Base-by-base conservation (phyloP, 23 tunicate species). In the Botrylloides violaceus region DNA sequence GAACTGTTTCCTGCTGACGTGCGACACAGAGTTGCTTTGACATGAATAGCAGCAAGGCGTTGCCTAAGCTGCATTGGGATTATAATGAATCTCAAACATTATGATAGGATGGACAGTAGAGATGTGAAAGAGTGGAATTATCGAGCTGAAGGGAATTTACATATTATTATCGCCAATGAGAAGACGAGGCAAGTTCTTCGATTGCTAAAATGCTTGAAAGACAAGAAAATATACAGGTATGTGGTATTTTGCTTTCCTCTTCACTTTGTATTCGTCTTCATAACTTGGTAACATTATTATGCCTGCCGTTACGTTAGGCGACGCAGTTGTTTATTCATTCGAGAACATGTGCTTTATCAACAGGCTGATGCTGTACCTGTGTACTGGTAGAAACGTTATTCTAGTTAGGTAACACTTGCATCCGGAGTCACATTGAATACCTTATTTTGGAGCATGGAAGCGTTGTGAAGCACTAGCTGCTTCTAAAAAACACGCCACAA, bases 81-180 rank as follows among this genome's bases (percentile, higher is more conserved):
- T 24, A 27, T 18, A 25, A 22, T n/a, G 15, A 25, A 27, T 25
- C 21, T 25, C 26, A 20, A 60, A 68, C 21, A 30, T 19, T 18
- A 37, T 19, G 35, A 4, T 28, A 68, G 74, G 23, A 37, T 68
- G 83, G 83, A 70, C 4, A 36, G 27, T 2, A 43, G 21, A 55
- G 59, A 58, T 60, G 62, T 58, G 3, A 25, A 38, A 29, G 86
- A 83, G 12, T 90, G 97, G 97, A 79, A 70, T 23, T 90, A 90
- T 59, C 79, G 75, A 79, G 97, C 90, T 27, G 97, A 90, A 75
- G 97, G 97, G 25, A 90, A 90, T 62, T 58, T 84, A 27, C 97
- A 90, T 68, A 59, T 90, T 61, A 87, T 90, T 26, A 78, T 90
- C 12, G 55, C 76, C 15, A 68, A 90, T 61, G 73, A 66, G 21